phyloP scores from a whole-genome alignment of 1,140 invertebrate species.

The Diorhabda sublineata region DNA sequence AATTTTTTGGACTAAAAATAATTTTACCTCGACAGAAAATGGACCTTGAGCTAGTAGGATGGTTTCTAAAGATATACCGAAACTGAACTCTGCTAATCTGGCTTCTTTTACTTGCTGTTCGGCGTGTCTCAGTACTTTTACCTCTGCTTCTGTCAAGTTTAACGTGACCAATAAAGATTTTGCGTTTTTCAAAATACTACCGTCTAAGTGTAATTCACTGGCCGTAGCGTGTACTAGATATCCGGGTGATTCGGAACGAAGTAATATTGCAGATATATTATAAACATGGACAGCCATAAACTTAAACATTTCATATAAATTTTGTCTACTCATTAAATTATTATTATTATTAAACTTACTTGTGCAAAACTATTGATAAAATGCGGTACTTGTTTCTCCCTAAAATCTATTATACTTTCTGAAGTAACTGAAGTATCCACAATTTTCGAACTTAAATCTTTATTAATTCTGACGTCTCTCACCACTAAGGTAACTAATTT shows the following conservation, averaged over 20 bases:
- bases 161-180: slow-evolving; percentile 69
- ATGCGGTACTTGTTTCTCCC: slow-evolving; percentile 69
- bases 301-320: slow-evolving; percentile 43
- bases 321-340: too few species aligned
- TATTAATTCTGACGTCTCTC: slow-evolving; percentile 78
- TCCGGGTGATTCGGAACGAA: slow-evolving; percentile 60
- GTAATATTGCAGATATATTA: slow-evolving; percentile 71
- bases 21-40: slow-evolving; percentile 67
- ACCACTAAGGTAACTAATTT: slow-evolving; percentile 82
- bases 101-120: slow-evolving; percentile 47
- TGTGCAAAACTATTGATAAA: slow-evolving; percentile 78
- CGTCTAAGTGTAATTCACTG: slow-evolving; percentile 72
- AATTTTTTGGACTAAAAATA: neutral
- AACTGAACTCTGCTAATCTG: slow-evolving; percentile 65
- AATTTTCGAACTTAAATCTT: slow-evolving; percentile 56
- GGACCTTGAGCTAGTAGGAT: slow-evolving; percentile 71
- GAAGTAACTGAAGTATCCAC: slow-evolving; percentile 20
- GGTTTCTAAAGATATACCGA: slow-evolving; percentile 69
- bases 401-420: slow-evolving; percentile 59
- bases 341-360: slow-evolving; percentile 48
- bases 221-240: slow-evolving; percentile 74
- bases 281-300: slow-evolving; percentile 84
- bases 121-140: slow-evolving; percentile 50
- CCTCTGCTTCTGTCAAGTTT: slow-evolving; percentile 55
- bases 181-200: slow-evolving; percentile 67